phyloP scores from a whole-genome alignment of 2,113 vertebrate species.

The Thamnaconus septentrionalis region DNA sequence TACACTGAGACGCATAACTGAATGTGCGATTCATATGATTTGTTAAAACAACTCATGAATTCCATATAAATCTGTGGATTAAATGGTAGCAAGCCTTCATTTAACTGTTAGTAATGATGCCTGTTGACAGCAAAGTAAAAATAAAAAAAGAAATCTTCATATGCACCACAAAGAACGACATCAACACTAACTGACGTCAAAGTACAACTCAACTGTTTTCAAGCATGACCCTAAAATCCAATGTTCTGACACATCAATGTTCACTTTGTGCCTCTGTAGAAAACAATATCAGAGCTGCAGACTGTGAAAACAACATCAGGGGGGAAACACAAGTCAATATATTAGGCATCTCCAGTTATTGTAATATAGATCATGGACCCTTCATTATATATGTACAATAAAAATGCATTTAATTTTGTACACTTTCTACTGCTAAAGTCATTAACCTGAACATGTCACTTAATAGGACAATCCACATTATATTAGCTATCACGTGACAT shows the following conservation, averaged over 20 bases:
- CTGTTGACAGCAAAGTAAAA: no score
- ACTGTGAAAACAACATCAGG: background rate
- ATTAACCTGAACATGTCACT: conserved; percentile 5
- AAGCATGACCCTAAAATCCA: no score
- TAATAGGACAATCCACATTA: conserved; percentile 5
- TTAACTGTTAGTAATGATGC: background rate
- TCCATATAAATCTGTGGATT: conserved; percentile 12
- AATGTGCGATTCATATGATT: background rate
- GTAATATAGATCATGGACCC: background rate
- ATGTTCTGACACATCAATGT: no score
- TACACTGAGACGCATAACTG: conserved; percentile 5
- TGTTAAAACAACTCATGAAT: background rate
- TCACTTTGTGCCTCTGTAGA: no score
- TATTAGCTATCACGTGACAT: background rate
- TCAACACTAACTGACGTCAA: no score
- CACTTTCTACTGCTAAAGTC: background rate
- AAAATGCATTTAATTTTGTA: background rate
- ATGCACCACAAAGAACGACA: no score
- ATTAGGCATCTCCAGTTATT: background rate
- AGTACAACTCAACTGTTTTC: no score
- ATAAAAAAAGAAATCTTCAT: no score
- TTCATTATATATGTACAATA: background rate
- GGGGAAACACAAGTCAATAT: background rate
- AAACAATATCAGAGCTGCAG: background rate
- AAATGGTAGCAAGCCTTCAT: no score